Evolutionary conservation across 2,113 vertebrate genomes (phyloP).

Genomic region (Ctenodactylus gundi): DNA sequence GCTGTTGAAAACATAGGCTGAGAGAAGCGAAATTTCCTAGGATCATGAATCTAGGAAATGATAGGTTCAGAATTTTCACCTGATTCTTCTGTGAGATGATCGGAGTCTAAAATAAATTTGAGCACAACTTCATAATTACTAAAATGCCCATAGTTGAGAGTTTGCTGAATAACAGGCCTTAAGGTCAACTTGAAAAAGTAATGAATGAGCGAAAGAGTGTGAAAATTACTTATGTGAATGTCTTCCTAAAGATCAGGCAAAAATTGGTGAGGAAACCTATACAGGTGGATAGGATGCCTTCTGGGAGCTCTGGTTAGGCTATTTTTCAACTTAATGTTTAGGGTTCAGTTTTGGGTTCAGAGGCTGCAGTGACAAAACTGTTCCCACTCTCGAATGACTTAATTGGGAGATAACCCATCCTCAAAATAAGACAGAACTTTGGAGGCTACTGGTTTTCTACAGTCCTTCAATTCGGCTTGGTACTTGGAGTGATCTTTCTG

Average conservation of each 20-base stretch:
- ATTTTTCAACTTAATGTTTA: conserved; percentile 14
- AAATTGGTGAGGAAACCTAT: neutral
- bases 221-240: neutral
- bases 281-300: neutral
- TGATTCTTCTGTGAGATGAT: neutral
- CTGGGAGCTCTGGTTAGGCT: neutral
- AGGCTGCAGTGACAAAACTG: neutral
- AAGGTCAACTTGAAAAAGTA: neutral
- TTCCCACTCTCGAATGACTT: neutral
- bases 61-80: neutral
- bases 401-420: neutral
- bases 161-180: neutral
- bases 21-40: neutral
- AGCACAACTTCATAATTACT: neutral
- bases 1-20: neutral
- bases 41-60: neutral
- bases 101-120: neutral
- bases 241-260: neutral
- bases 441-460: neutral
- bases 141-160: neutral
- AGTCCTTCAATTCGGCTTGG: neutral
- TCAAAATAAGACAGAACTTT: neutral
- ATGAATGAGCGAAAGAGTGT: neutral
- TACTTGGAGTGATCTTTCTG: neutral
- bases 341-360: neutral